Percentiles rank a stretch among this genome's conserved stretches.
Evolutionary conservation across 2,888 invertebrate species (phyloP).

Genomic region (Lamellibrachia columna): DNA sequence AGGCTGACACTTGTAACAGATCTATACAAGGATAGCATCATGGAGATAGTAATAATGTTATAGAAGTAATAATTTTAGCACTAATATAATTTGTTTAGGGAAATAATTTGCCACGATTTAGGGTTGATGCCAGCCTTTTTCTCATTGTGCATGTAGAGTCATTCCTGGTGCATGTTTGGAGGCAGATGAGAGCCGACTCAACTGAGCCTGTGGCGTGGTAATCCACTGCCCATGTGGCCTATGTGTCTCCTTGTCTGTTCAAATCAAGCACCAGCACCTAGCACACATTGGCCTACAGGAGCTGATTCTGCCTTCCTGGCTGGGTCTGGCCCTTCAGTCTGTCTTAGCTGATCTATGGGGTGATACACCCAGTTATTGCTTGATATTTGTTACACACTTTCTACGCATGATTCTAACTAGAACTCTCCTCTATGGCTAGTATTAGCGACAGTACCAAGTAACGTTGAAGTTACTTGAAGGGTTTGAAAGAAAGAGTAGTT

Average conservation of each 20-base stretch:
- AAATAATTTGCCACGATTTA: not conserved
- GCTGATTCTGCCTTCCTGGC: not conserved
- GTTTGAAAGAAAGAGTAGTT: not conserved
- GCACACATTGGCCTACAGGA: not conserved
- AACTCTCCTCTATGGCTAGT: not conserved
- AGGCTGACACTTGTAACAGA: not conserved
- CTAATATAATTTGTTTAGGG: not conserved
- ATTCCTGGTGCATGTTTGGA: not conserved
- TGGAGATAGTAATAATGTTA: too few species aligned
- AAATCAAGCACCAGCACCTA: not conserved
- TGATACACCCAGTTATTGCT: not conserved
- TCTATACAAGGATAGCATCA: not conserved
- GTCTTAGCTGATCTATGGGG: not conserved
- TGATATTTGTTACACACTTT: not conserved
- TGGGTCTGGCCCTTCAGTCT: not conserved
- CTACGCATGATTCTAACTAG: not conserved
- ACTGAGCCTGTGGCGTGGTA: not conserved
- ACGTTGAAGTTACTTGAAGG: not conserved
- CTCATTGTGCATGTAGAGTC: not conserved
- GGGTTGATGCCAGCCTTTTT: not conserved
- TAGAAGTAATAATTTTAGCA: not conserved
- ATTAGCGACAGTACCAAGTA: not conserved
- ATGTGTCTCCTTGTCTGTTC: not conserved
- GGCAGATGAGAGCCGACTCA: not conserved
- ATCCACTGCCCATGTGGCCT: not conserved